A percentile compares a stretch with the other conserved stretches of the same genome.
These are phyloP conservation scores for Melanotaenia trifasciata DNA, from an alignment of 2,797 vertebrate genomes.

Conservation along the genomic window DNA sequence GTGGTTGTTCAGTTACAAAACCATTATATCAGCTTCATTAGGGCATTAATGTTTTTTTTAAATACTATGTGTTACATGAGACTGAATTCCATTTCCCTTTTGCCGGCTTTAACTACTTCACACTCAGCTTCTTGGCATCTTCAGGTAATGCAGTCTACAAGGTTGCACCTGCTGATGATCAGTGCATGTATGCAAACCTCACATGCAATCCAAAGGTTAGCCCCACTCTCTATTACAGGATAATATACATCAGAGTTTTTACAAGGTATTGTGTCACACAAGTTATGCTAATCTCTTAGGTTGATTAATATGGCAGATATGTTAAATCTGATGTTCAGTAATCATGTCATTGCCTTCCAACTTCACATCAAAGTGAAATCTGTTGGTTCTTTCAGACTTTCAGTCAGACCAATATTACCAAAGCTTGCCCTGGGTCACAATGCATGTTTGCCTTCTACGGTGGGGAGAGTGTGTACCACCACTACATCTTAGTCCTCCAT, in stretches of 20 bases:
- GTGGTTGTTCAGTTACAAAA: background rate
- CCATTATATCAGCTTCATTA: background rate
- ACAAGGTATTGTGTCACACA: constrained; percentile 4
- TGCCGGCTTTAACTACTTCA: constrained; percentile 67
- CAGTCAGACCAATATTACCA: constrained; percentile 86
- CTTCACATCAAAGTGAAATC: background rate
- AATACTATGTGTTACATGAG: background rate
- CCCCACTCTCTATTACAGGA: background rate
- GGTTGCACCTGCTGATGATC: constrained; percentile 86
- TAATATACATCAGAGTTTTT: background rate
- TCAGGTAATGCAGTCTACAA: constrained; percentile 93
- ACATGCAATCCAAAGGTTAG: constrained; percentile 91
- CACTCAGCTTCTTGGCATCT: constrained; percentile 90
- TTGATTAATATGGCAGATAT: background rate
- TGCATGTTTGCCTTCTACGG: constrained; percentile 96
- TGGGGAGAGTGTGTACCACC: constrained; percentile 90
- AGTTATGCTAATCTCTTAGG: background rate
- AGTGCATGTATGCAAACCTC: constrained; percentile 89
- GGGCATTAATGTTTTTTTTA: background rate
- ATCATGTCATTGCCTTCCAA: background rate
- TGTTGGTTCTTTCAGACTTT: constrained; percentile 85
- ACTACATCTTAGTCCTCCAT: constrained; percentile 91
- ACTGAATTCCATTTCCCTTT: background rate
- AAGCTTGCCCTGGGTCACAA: constrained; percentile 87
- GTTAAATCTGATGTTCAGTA: background rate